A percentile compares a stretch with the other conserved stretches of the same genome.
These are phyloP conservation scores for Sceloporus undulatus DNA, from an alignment of 2,113 vertebrate genomes.

Conservation along the genomic window DNA sequence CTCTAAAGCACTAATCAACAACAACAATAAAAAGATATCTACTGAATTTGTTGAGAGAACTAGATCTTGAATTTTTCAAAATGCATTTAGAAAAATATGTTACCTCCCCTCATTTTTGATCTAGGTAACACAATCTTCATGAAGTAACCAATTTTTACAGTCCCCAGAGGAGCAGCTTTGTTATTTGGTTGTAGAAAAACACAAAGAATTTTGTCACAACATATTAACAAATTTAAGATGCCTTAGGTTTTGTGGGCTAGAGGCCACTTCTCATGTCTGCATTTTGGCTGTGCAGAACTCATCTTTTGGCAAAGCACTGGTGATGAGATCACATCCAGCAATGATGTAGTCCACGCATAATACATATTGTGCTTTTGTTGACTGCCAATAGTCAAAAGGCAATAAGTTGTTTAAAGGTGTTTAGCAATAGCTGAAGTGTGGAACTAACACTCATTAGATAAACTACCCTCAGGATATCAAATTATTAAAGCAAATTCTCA, in stretches of 20 bases:
- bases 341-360: not conserved
- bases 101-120: not conserved
- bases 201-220: not conserved
- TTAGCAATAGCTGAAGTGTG: not conserved
- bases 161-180: not conserved
- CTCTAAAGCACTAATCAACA: not conserved
- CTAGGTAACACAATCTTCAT: not conserved
- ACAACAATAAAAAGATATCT: not conserved
- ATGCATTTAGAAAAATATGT: not conserved
- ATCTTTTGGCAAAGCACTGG: not conserved
- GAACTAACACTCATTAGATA: not conserved
- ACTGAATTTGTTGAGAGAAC: not conserved
- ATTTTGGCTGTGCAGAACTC: not conserved
- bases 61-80: not conserved
- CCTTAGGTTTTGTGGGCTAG: not conserved
- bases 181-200: not conserved
- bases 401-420: not conserved
- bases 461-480: not conserved
- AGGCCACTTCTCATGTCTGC: not conserved
- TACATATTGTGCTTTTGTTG: not conserved
- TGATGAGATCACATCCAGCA: not conserved
- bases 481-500: not conserved
- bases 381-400: constrained; percentile 1
- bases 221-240: not conserved
- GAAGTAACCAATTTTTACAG: not conserved